Evolutionary conservation across 2,888 invertebrate genomes (phyloP).

Genomic region (Ganaspis brasiliensis): DNA sequence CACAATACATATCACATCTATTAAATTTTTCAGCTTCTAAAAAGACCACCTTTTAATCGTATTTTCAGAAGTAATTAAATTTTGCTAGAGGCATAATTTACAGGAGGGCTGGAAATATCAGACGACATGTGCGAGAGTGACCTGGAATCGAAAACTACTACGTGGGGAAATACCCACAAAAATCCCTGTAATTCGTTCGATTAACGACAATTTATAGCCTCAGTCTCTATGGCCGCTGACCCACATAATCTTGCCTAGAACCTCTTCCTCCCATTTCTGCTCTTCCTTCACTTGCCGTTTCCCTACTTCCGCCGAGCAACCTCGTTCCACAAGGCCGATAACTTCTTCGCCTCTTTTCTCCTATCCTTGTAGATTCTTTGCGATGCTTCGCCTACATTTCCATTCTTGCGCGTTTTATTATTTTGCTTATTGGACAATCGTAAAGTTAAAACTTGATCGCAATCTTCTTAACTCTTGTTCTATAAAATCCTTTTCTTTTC

Average conservation of each 20-base stretch:
- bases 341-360: constrained; percentile 19
- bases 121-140: neutral
- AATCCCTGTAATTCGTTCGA: constrained; percentile 60
- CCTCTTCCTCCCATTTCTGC: constrained; percentile 10
- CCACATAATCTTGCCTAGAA: constrained; percentile 47
- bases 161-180: constrained; percentile 43
- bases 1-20: too few relatives aligned
- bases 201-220: constrained; percentile 59
- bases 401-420: constrained; percentile 44
- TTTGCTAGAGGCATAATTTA: neutral
- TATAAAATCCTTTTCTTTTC: neutral
- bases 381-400: constrained; percentile 24
- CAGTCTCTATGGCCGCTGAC: constrained; percentile 51
- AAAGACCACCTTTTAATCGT: too few relatives aligned
- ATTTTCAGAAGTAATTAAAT: neutral
- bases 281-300: constrained; percentile 14
- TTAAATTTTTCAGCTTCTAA: too few relatives aligned
- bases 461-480: neutral
- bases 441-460: constrained; percentile 9
- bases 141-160: constrained; percentile 20
- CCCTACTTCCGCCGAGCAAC: neutral
- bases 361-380: constrained; percentile 19
- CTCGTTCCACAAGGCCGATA: constrained; percentile 23
- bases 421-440: constrained; percentile 40
- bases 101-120: neutral